Evolutionary conservation across 2,113 vertebrate species (phyloP), one percentile per base, ranked within the genome.

Genomic region (Asarcornis scutulata): DNA sequence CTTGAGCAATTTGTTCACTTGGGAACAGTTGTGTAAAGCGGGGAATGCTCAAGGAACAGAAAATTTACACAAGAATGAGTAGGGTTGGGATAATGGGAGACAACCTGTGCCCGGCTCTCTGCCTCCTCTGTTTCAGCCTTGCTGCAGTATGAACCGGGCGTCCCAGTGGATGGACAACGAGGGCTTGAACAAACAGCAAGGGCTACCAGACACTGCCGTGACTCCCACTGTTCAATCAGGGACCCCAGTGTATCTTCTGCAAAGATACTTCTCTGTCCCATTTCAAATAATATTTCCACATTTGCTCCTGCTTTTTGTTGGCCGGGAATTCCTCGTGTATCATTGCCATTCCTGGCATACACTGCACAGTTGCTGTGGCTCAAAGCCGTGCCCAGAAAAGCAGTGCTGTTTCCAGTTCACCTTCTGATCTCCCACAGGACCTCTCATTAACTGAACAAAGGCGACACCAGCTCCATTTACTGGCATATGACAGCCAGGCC

Each of bases 141-240:
- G 22, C 56, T 71, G 44, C 62, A 34, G 62, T 44, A 23, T 34
- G 38, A 66, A 36, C 53, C 9, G 22, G 81, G 42, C 44, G 34
- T 7, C 29, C n/a, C 52, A 50, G 13, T 9, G 31, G 18, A n/a
- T 38, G 58, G 25, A 23, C 6, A 80, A 13, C 32, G 13, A 22
- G 8, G 50, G 11, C 11, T 0, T 66, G 34, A 60, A n/a, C 48
- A 87, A 78, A 40, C 11, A 81, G 18, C 25, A 53, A 66, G 42
- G 27, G 8, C 78, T 63, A 14, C 13, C 40, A 13, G 6, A n/a
- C 6, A 16, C 20, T 38, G 38, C 66, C 59, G 27, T 20, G 53
- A 22, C 7, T 76, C 44, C 66, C 42, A n/a, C 34, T 9, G 66
- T 29, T 7, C 74, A 50, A 0, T 0, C 1, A 0, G 26, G 14